phyloP scores from a whole-genome alignment of 2,797 vertebrate species.

The Artibeus jamaicensis region DNA sequence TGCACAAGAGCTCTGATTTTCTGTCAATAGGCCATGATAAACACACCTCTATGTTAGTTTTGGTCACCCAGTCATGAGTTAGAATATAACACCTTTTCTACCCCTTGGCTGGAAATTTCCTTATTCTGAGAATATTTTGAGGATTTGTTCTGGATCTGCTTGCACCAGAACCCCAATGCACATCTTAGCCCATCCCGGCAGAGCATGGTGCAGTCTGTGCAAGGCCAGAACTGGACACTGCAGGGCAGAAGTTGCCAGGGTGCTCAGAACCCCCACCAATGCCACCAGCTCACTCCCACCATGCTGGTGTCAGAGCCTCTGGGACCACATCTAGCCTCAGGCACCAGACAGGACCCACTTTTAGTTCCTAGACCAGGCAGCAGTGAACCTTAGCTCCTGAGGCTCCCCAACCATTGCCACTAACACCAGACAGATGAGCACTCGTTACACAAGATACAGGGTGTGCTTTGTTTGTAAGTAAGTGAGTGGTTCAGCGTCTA shows the following conservation, averaged over 20 bases:
- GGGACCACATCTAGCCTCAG: neutral
- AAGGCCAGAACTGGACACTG: neutral
- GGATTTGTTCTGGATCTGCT: neutral
- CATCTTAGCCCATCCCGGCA: neutral
- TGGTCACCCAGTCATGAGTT: neutral
- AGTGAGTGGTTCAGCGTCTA: neutral
- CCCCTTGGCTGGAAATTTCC: neutral
- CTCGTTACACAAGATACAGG: neutral
- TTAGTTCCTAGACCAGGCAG: neutral
- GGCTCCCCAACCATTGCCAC: neutral
- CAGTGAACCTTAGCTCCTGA: neutral
- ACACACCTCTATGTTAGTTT: neutral
- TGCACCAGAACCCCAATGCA: neutral
- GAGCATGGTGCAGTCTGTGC: neutral
- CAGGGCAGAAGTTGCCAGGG: neutral
- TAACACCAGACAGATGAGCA: neutral
- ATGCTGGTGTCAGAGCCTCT: neutral
- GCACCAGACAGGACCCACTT: neutral
- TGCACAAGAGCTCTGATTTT: neutral
- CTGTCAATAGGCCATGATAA: neutral
- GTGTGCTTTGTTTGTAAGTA: neutral
- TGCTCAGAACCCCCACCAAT: neutral
- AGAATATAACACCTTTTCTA: neutral
- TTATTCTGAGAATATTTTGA: neutral
- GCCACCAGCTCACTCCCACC: accelerated